These are phyloP conservation scores for Onchidella celtica DNA, from an alignment of 2,888 invertebrate species.

Conservation along the genomic window DNA sequence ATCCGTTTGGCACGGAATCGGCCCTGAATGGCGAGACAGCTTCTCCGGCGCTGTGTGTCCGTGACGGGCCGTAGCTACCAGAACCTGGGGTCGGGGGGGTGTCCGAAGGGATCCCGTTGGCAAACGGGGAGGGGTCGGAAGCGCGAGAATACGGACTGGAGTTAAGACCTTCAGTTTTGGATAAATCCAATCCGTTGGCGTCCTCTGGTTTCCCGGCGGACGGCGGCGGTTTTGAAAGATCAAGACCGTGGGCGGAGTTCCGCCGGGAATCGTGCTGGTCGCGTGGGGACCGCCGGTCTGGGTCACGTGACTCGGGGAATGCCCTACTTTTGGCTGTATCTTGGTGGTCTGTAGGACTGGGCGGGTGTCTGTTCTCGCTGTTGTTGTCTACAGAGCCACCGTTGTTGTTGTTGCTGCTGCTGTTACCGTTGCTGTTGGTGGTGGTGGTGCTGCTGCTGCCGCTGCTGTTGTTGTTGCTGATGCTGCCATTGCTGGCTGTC, in stretches of 20 bases:
- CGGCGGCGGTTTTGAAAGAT: constrained; percentile 33
- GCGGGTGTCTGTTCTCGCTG: neutral
- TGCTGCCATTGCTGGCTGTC: constrained; percentile 24
- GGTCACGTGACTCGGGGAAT: neutral
- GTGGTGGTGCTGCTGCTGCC: neutral
- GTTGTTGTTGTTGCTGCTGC: constrained; percentile 27
- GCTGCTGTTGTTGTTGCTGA: constrained; percentile 7
- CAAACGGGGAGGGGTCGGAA: constrained; percentile 25
- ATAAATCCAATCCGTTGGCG: constrained; percentile 30
- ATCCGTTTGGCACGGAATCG: constrained; percentile 32
- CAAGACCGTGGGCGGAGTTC: constrained; percentile 42
- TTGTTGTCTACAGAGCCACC: constrained; percentile 1
- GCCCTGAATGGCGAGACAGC: constrained; percentile 25
- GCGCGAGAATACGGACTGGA: constrained; percentile 4
- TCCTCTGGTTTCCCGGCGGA: neutral
- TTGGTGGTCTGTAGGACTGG: neutral
- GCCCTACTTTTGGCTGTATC: neutral
- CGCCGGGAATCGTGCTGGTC: neutral
- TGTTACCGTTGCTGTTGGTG: constrained; percentile 9
- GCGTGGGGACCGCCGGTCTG: neutral
- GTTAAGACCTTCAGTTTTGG: constrained; percentile 14
- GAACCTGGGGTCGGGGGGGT: constrained; percentile 16
- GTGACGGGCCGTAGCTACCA: constrained; percentile 11
- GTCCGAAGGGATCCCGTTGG: constrained; percentile 38
- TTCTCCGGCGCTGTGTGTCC: constrained; percentile 32